These are phyloP conservation scores for Mythimna lalbum DNA, from an alignment of 2,888 invertebrate genomes.

Conservation along the genomic window DNA sequence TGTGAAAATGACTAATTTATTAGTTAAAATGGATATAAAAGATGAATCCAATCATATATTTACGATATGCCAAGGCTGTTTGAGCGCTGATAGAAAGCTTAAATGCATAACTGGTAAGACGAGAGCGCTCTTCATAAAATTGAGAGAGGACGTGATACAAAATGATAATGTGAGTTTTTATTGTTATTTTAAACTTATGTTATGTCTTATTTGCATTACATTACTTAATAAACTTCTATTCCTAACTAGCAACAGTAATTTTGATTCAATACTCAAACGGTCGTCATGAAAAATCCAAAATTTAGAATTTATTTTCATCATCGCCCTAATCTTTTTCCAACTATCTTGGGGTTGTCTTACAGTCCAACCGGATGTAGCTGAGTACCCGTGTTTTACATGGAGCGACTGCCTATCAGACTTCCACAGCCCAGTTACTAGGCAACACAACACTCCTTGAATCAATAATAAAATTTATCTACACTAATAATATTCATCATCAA, in stretches of 20 bases:
- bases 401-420: no score
- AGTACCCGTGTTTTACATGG: no score
- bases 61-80: conserved; percentile 47
- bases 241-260: background rate
- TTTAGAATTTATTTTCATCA: no score
- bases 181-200: background rate
- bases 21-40: conserved; percentile 44
- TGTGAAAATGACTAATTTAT: conserved; percentile 2
- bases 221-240: background rate
- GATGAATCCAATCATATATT: conserved; percentile 24
- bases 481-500: no score
- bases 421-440: no score
- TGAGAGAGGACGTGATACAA: conserved; percentile 35
- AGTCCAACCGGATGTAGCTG: no score
- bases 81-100: conserved; percentile 50
- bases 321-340: no score
- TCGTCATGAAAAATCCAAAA: no score
- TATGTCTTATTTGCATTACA: background rate
- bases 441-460: no score
- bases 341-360: no score
- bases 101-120: conserved; percentile 25
- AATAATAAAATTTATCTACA: no score
- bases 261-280: background rate
- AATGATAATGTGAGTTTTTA: conserved; percentile 24
- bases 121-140: conserved; percentile 33